A percentile compares a stretch with the other conserved stretches of the same genome.
phyloP scores from a whole-genome alignment of 2,113 vertebrate species.

The Anser cygnoides region DNA sequence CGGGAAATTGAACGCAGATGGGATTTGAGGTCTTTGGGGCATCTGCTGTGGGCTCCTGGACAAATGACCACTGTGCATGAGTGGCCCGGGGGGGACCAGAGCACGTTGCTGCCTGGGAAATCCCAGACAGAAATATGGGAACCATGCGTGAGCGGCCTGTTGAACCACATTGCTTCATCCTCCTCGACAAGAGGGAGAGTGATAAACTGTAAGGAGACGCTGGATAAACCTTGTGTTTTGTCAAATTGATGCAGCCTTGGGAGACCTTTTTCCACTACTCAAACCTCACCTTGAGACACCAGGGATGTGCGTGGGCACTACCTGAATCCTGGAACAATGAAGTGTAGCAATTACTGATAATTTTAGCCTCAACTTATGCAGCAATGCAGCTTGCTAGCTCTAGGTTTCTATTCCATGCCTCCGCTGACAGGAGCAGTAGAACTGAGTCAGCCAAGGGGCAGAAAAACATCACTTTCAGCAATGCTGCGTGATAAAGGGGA shows the following conservation, averaged over 20 bases:
- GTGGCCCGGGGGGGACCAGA: background rate
- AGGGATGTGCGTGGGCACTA: background rate
- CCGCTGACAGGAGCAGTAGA: background rate
- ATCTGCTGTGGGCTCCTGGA: background rate
- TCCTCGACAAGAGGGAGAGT: background rate
- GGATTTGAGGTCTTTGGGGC: background rate
- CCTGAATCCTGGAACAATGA: background rate
- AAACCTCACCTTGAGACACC: background rate
- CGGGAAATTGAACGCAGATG: constrained; percentile 10
- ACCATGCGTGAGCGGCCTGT: background rate
- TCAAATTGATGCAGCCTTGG: background rate
- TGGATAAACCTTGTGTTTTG: background rate
- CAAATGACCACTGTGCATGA: background rate
- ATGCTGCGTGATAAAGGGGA: constrained; percentile 9
- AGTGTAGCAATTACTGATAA: constrained; percentile 3
- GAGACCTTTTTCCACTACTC: background rate
- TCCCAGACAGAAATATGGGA: background rate
- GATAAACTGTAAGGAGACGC: background rate
- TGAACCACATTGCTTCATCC: background rate
- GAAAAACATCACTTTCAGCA: constrained; percentile 54
- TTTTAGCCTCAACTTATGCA: background rate
- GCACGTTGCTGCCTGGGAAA: background rate
- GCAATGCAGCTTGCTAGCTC: background rate
- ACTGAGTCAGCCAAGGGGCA: constrained; percentile 58
- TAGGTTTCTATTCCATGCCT: background rate